A percentile compares a stretch with the other conserved stretches of the same genome.
Conservation (phyloP, 2,113 vertebrate genomes). For the Notarius lentiginosus region DNA sequence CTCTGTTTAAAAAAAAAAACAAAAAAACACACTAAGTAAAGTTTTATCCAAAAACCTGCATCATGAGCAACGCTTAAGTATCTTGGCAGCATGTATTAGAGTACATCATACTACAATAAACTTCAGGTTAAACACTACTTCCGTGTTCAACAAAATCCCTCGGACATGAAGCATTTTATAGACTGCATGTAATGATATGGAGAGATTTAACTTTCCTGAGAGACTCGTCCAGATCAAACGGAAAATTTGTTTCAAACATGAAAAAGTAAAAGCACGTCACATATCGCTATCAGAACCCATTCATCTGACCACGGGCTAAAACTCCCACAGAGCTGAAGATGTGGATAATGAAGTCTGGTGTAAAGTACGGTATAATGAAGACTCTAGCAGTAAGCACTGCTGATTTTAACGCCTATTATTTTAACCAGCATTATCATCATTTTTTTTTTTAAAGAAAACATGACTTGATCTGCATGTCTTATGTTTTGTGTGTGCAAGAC, state of each 20-base stretch:
- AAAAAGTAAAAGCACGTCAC: neutral
- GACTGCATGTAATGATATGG: neutral
- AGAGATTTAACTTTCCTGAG: neutral
- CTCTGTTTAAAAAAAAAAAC: neutral
- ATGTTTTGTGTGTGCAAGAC: neutral
- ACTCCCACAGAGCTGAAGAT: neutral
- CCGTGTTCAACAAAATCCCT: neutral
- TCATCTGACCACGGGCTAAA: neutral
- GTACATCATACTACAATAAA: neutral
- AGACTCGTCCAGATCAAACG: neutral
- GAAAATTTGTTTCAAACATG: neutral
- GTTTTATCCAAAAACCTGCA: constrained; percentile 37
- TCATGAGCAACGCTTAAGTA: neutral
- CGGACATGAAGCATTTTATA: neutral
- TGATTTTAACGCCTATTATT: neutral
- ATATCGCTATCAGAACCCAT: neutral
- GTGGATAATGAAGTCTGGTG: neutral
- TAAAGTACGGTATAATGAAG: neutral
- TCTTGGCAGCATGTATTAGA: neutral
- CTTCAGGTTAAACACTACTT: neutral
- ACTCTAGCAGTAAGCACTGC: neutral
- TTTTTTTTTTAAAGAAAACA: neutral
- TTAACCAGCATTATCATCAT: neutral
- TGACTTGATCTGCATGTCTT: neutral
- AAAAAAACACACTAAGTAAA: neutral